phyloP scores from a whole-genome alignment of 2,888 invertebrate species.

The Isoperla grammatica region DNA sequence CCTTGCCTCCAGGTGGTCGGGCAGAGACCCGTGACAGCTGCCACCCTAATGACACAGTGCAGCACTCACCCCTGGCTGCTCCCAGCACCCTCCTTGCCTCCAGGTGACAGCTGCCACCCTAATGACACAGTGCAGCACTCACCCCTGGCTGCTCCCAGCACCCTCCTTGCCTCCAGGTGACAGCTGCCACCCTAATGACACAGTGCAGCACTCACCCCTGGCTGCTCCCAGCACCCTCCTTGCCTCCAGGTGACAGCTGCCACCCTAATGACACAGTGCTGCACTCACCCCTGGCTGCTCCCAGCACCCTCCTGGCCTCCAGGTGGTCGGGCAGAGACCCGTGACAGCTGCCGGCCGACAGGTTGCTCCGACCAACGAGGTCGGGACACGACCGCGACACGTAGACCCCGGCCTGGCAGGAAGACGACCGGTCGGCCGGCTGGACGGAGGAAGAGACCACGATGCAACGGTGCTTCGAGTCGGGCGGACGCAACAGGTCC shows the following conservation, averaged over 20 bases:
- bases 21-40: slow-evolving; percentile 48
- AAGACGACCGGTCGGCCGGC: slow-evolving; percentile 39
- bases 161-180: slow-evolving; percentile 48
- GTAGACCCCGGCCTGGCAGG: slow-evolving; percentile 46
- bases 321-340: slow-evolving; percentile 58
- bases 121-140: no score
- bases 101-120: slow-evolving; percentile 44
- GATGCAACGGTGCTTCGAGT: slow-evolving; percentile 76
- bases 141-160: slow-evolving; percentile 41
- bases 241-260: slow-evolving; percentile 44
- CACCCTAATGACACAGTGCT: no score
- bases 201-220: not conserved
- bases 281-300: slow-evolving; percentile 31
- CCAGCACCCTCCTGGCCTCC: slow-evolving; percentile 49
- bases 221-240: slow-evolving; percentile 45
- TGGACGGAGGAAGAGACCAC: slow-evolving; percentile 60
- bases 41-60: no score
- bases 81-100: slow-evolving; percentile 49
- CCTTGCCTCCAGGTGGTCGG: slow-evolving; percentile 53
- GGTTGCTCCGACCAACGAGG: slow-evolving; percentile 47
- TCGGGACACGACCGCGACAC: slow-evolving; percentile 80
- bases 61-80: slow-evolving; percentile 24
- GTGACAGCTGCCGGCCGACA: slow-evolving; percentile 36
- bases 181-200: no score
- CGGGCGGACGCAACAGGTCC: slow-evolving; percentile 72